These are phyloP conservation scores for Drosophila prosaltans DNA, from an alignment of 1,140 invertebrate genomes.

Conservation along the genomic window DNA sequence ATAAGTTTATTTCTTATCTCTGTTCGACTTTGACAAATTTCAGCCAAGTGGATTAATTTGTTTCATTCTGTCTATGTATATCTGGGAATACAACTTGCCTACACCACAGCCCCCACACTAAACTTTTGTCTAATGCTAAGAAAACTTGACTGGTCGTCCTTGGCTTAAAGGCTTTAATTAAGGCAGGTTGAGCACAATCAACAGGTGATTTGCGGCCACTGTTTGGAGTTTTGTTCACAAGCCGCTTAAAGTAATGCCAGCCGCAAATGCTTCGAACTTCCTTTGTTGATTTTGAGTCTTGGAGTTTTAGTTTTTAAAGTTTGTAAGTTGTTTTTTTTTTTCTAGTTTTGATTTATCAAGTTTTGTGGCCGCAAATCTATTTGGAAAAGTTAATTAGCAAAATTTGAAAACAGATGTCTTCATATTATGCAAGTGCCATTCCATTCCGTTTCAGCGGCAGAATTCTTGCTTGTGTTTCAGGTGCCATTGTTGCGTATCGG, in stretches of 20 bases:
- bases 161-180: slow-evolving; percentile 60
- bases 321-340: not conserved
- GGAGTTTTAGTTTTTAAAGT: not conserved
- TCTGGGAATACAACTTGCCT: slow-evolving; percentile 12
- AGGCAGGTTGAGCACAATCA: slow-evolving; percentile 37
- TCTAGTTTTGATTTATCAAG: not conserved
- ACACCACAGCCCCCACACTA: slow-evolving; percentile 32
- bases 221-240: slow-evolving; percentile 6
- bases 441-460: not conserved
- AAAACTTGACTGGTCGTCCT: slow-evolving; percentile 43
- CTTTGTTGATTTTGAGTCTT: not conserved
- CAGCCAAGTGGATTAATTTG: slow-evolving; percentile 72
- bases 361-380: slow-evolving; percentile 45
- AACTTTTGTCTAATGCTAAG: slow-evolving; percentile 50
- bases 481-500: slow-evolving; percentile 8
- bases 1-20: slow-evolving; percentile 31
- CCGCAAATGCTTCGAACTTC: not conserved
- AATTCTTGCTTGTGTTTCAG: slow-evolving; percentile 25
- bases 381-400: slow-evolving; percentile 40
- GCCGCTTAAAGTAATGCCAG: not conserved
- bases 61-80: slow-evolving; percentile 40
- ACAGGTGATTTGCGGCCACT: slow-evolving; percentile 58
- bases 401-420: slow-evolving; percentile 37
- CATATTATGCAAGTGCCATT: slow-evolving; percentile 63
- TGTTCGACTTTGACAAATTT: slow-evolving; percentile 65